A percentile compares a stretch with the other conserved stretches of the same genome.
Conservation (phyloP, 2,888 invertebrate genomes). For the Cosmia pyralina region DNA sequence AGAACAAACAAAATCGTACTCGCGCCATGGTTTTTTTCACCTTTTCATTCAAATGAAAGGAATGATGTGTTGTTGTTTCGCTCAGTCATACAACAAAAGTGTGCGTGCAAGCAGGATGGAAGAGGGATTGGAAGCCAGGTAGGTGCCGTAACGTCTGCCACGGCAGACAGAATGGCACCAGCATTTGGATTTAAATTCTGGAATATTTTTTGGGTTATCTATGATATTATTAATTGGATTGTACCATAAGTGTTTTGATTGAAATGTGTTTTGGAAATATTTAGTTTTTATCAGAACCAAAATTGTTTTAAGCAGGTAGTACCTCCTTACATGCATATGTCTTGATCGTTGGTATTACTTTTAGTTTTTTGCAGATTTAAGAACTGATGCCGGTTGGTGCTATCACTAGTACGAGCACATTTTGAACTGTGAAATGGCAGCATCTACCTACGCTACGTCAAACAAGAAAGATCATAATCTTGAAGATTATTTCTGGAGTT, state of each 20-base stretch:
- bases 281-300: not conserved
- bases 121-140: conserved; percentile 81
- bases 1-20: conserved; percentile 86
- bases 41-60: conserved; percentile 72
- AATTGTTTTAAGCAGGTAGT: not conserved
- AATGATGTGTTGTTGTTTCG: conserved; percentile 61
- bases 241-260: conserved; percentile 30
- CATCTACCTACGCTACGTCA: not conserved
- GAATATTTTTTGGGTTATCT: conserved; percentile 68
- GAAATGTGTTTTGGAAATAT: conserved; percentile 29
- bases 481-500: not conserved
- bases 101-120: conserved; percentile 69
- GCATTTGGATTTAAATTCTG: conserved; percentile 71
- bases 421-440: too few relatives aligned
- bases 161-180: conserved; percentile 87
- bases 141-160: conserved; percentile 87
- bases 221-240: conserved; percentile 66
- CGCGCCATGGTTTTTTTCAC: conserved; percentile 73
- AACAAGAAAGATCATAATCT: not conserved
- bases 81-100: conserved; percentile 28
- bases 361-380: not conserved
- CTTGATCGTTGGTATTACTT: not conserved
- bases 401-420: not conserved
- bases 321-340: not conserved
- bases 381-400: too few relatives aligned